Base-by-base conservation (phyloP, 2,888 invertebrate species). In the Linnaemya vulpina region DNA sequence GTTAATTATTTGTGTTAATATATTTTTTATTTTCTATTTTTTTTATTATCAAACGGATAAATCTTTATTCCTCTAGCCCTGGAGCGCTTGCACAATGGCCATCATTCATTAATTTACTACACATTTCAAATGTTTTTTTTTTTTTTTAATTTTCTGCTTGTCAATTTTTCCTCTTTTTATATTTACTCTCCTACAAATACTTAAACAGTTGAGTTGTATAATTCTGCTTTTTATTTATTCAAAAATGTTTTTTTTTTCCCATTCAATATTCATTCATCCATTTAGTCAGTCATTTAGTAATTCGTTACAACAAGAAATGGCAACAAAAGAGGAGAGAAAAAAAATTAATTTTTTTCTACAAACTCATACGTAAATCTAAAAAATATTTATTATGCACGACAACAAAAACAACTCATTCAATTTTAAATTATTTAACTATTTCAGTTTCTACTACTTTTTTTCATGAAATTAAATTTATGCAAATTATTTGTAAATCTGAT, bases 401-500 rank as follows among this genome's bases (percentile, higher is more conserved):
- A 53, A 67, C 35, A 76, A 67, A 46, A 73, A 60, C 49, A 20
- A 62, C 60, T 67, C 58, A 58, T 67, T 76, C 65, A 65, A 67
- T 58, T 76, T 76, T 55, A 76, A 67, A 67, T 17, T 58, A 58
- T 76, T 76, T 76, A 67, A 67, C 55, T 76, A 67, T 76, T 67
- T 53, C 38, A 49, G 63, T 65, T 55, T 35, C 30, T 62, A 15
- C 25, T 63, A 40, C 40, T 63, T 51, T 35, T 60, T 20, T 20
- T 3, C n/a, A n/a, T n/a, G n/a, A 20, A 49, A 49, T 53, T 25
- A 63, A 78, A 70, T 78, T 78, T 78, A 78, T 78, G 78, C 62
- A 78, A 78, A 78, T 78, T 78, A 62, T 43, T 70, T 53, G 70
- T 62, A 70, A 78, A 70, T 70, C 78, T 60, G 65, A 65, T 65